Evolutionary conservation across 2,888 invertebrate species (phyloP).

Genomic region (Scaptomyza flava): DNA sequence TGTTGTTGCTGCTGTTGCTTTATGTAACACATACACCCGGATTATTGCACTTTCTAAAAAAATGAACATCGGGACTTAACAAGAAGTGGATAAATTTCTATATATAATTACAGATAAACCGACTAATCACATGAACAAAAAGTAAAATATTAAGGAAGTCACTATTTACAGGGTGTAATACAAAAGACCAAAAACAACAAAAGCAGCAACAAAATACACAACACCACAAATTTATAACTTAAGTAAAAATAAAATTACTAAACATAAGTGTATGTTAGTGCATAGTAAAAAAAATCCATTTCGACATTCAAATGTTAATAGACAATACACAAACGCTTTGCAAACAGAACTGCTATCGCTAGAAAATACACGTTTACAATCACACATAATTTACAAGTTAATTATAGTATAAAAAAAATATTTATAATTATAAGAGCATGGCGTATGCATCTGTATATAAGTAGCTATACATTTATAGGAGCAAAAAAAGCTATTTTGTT

Average conservation of each 20-base stretch:
- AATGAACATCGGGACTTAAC: slow-evolving; percentile 26
- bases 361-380: slow-evolving; percentile 36
- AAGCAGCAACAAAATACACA: slow-evolving; percentile 26
- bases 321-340: slow-evolving; percentile 30
- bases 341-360: not conserved
- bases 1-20: slow-evolving; percentile 23
- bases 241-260: slow-evolving; percentile 9
- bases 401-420: slow-evolving; percentile 1
- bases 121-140: slow-evolving; percentile 42
- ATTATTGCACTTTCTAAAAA: slow-evolving; percentile 32
- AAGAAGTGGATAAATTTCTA: slow-evolving; percentile 29
- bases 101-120: slow-evolving; percentile 27
- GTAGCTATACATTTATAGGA: slow-evolving; percentile 20
- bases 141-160: slow-evolving; percentile 17
- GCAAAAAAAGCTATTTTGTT: slow-evolving; percentile 15
- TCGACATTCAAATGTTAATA: slow-evolving; percentile 8
- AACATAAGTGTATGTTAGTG: slow-evolving; percentile 12
- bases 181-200: slow-evolving; percentile 12
- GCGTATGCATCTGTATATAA: slow-evolving; percentile 1
- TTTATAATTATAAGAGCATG: slow-evolving; percentile 13
- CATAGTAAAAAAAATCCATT: slow-evolving; percentile 18
- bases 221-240: slow-evolving; percentile 14
- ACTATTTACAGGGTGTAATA: not conserved
- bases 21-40: slow-evolving; percentile 7
- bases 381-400: slow-evolving; percentile 41